Conservation (phyloP, 2,797 vertebrate genomes). For the Rhynchotus rufescens region DNA sequence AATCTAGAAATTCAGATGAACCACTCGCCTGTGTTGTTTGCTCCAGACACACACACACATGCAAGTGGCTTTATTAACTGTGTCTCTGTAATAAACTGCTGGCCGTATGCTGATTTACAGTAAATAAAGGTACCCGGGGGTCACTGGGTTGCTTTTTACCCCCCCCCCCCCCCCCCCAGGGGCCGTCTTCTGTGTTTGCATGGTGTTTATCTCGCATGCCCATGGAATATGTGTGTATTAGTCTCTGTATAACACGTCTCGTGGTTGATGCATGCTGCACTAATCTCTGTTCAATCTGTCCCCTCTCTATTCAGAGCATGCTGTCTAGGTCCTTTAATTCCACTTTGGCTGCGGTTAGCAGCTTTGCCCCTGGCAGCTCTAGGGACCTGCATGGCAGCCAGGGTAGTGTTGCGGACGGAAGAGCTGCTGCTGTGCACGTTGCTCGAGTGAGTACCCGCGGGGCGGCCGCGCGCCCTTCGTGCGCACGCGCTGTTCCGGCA, state of each 20-base stretch:
- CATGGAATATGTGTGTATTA: constrained; percentile 66
- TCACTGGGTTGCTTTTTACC: constrained; percentile 42
- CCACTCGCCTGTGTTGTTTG: constrained; percentile 4
- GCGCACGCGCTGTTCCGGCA: no score
- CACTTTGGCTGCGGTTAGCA: constrained; percentile 91
- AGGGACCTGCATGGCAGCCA: constrained; percentile 97
- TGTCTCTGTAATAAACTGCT: constrained; percentile 54
- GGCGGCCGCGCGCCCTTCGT: no score
- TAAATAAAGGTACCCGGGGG: constrained; percentile 49
- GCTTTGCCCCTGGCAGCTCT: constrained; percentile 93
- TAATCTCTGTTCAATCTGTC: constrained; percentile 87
- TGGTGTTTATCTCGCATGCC: constrained; percentile 75
- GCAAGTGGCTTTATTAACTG: constrained; percentile 63
- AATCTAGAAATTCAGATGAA: constrained; percentile 21
- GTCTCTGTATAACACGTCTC: constrained; percentile 78
- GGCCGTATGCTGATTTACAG: constrained; percentile 60
- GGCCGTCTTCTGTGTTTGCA: constrained; percentile 70
- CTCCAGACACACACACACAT: constrained; percentile 15
- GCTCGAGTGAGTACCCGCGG: constrained; percentile 91
- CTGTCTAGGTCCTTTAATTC: constrained; percentile 98
- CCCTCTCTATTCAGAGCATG: constrained; percentile 91
- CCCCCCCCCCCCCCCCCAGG: neutral
- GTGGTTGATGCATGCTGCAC: constrained; percentile 87
- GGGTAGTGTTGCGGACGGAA: constrained; percentile 91
- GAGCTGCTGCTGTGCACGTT: constrained; percentile 88